Percentiles rank a stretch among this genome's conserved stretches.
phyloP scores from a whole-genome alignment of 2,797 vertebrate genomes.

The Ptychadena robeensis region DNA sequence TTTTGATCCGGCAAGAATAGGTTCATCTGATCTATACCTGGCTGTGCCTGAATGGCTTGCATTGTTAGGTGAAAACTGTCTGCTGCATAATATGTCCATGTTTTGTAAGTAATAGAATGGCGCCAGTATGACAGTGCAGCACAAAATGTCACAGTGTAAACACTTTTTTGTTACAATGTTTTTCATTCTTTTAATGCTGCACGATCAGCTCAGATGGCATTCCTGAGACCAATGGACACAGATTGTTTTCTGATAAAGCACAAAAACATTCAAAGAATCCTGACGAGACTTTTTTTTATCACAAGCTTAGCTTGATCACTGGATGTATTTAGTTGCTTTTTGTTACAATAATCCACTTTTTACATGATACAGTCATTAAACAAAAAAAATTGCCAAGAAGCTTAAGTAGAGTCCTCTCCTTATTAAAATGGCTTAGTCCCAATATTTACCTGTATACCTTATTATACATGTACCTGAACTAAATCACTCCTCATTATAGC shows the following conservation, averaged over 20 bases:
- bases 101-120: conserved; percentile 58
- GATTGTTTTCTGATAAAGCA: conserved; percentile 45
- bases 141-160: conserved; percentile 55
- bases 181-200: conserved; percentile 44
- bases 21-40: conserved; percentile 57
- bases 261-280: conserved; percentile 43
- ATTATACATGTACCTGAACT: not conserved
- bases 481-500: no score
- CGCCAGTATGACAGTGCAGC: conserved; percentile 58
- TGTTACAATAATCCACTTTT: not conserved
- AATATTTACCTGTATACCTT: not conserved
- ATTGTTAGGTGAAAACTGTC: conserved; percentile 53
- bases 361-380: not conserved
- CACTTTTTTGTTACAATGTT: conserved; percentile 54
- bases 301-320: not conserved
- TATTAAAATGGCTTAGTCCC: not conserved
- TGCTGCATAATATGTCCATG: conserved; percentile 52
- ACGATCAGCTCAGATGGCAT: conserved; percentile 40
- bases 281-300: conserved; percentile 11
- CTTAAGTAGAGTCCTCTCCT: not conserved
- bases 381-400: not conserved
- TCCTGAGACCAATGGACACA: conserved; percentile 36
- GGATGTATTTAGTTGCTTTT: not conserved
- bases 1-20: conserved; percentile 58
- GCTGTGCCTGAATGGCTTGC: conserved; percentile 52